A percentile compares a stretch with the other conserved stretches of the same genome.
phyloP scores from a whole-genome alignment of 2,113 vertebrate genomes.

The Tetrax tetrax region DNA sequence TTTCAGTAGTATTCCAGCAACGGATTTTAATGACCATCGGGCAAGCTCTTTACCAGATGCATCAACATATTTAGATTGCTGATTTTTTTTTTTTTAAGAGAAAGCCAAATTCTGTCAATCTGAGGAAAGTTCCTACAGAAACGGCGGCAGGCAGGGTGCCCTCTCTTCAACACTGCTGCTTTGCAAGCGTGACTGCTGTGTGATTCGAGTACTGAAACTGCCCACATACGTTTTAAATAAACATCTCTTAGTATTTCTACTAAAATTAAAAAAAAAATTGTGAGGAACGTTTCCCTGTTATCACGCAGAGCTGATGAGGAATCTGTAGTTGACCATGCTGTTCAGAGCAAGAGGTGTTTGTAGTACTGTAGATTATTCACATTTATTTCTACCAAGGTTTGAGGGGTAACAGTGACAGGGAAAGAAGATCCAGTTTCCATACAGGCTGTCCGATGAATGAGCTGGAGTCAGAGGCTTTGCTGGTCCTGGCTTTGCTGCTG shows the following conservation, averaged over 20 bases:
- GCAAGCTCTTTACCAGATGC: not conserved
- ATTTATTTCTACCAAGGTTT: not conserved
- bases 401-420: accelerated
- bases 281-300: not conserved
- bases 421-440: not conserved
- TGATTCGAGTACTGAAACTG: not conserved
- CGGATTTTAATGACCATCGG: not conserved
- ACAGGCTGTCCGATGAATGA: not conserved
- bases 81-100: not conserved
- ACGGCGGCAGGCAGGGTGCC: not conserved
- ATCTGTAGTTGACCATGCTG: not conserved
- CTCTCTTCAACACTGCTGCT: not conserved
- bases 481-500: not conserved
- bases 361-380: not conserved
- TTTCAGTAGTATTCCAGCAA: not conserved
- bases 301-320: accelerated
- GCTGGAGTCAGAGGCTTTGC: not conserved
- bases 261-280: not conserved
- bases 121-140: not conserved
- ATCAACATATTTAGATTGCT: not conserved
- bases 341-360: not conserved
- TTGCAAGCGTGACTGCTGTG: not conserved
- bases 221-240: not conserved
- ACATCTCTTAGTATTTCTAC: not conserved
- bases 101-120: not conserved